Conservation (phyloP, 2,888 invertebrate species). For the Drosophila trichaetosa region DNA sequence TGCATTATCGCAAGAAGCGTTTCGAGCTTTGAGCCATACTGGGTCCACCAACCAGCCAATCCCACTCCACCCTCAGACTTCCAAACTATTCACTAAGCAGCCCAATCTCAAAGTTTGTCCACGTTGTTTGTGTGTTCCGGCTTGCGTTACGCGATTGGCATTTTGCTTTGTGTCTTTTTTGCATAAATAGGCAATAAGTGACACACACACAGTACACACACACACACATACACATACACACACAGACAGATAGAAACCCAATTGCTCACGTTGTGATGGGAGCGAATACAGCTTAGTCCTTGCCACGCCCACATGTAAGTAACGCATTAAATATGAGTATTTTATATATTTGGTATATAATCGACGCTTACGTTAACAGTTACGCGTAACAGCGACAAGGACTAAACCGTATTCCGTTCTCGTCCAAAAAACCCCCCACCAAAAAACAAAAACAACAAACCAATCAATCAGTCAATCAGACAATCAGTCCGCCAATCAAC, state of each 20-base stretch:
- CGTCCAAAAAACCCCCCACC: slow-evolving; percentile 48
- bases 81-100: not conserved
- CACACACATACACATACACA: slow-evolving; percentile 13
- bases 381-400: slow-evolving; percentile 79
- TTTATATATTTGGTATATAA: slow-evolving; percentile 59
- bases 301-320: slow-evolving; percentile 83
- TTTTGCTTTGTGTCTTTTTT: slow-evolving; percentile 14
- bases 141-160: slow-evolving; percentile 19
- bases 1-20: slow-evolving; percentile 83
- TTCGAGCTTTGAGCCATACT: slow-evolving; percentile 70
- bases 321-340: slow-evolving; percentile 66
- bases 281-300: slow-evolving; percentile 85
- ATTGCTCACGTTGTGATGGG: slow-evolving; percentile 50
- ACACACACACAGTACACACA: slow-evolving; percentile 14
- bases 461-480: slow-evolving; percentile 17
- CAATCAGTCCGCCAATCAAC: slow-evolving; percentile 18
- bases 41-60: not conserved
- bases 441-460: not conserved
- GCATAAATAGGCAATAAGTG: slow-evolving; percentile 44
- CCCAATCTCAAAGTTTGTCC: slow-evolving; percentile 5
- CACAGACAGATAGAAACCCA: slow-evolving; percentile 16
- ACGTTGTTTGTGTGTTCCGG: slow-evolving; percentile 7
- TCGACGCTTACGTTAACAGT: slow-evolving; percentile 78
- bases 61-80: not conserved
- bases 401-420: slow-evolving; percentile 85